phyloP scores from a whole-genome alignment of 2,888 invertebrate genomes.

The Xestia ashworthii region DNA sequence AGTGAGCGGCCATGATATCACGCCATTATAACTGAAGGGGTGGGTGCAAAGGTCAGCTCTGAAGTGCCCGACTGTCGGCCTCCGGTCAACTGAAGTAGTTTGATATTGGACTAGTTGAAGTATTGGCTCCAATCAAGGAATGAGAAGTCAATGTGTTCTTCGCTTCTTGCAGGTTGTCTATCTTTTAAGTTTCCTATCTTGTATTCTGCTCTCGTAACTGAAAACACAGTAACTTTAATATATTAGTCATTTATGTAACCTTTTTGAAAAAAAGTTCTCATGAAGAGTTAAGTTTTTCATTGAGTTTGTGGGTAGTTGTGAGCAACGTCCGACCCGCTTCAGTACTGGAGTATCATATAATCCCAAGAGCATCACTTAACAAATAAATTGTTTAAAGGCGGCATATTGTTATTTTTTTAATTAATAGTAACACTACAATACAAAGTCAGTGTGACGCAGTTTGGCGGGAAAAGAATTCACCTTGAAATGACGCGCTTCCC shows the following conservation, averaged over 20 bases:
- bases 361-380: slow-evolving; percentile 59
- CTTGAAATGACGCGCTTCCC: slow-evolving; percentile 88
- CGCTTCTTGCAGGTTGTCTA: not conserved
- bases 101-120: slow-evolving; percentile 8
- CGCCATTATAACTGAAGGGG: slow-evolving; percentile 37
- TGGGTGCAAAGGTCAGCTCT: slow-evolving; percentile 50
- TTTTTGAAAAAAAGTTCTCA: not conserved
- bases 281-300: not conserved
- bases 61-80: slow-evolving; percentile 21
- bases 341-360: slow-evolving; percentile 46
- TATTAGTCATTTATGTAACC: not conserved
- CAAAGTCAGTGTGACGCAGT: slow-evolving; percentile 81
- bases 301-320: slow-evolving; percentile 5
- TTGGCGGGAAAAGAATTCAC: slow-evolving; percentile 88
- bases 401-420: slow-evolving; percentile 70
- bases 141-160: not conserved
- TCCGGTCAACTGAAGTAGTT: slow-evolving; percentile 8
- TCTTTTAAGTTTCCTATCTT: not conserved
- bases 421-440: slow-evolving; percentile 79
- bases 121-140: not conserved
- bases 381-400: slow-evolving; percentile 61
- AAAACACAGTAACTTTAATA: not conserved
- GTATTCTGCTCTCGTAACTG: not conserved
- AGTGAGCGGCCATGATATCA: slow-evolving; percentile 35
- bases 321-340: slow-evolving; percentile 3